Conservation (phyloP, 2,888 invertebrate genomes). For the Strigamia crassipes region DNA sequence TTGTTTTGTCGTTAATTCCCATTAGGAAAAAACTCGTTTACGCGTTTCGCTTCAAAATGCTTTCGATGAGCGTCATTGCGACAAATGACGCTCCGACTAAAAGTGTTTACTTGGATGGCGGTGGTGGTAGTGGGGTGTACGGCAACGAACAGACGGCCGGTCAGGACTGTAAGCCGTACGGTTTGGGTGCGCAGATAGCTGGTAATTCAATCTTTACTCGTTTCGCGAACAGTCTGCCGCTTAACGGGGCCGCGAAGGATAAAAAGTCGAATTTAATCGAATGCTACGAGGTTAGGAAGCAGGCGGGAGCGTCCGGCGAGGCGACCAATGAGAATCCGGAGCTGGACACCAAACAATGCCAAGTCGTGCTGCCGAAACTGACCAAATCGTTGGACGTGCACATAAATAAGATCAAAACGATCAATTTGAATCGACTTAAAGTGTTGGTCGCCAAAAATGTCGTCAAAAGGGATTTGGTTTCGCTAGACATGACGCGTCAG, state of each 20-base stretch:
- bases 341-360: neutral
- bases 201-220: neutral
- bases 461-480: neutral
- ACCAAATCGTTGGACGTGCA: neutral
- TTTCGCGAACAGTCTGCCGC: neutral
- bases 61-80: neutral
- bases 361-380: neutral
- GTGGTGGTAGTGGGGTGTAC: neutral
- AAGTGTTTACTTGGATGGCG: neutral
- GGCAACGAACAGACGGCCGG: neutral
- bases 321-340: neutral
- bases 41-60: neutral
- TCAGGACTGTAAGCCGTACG: neutral
- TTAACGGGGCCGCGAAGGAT: neutral
- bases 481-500: neutral
- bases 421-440: neutral
- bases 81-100: neutral
- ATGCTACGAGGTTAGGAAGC: neutral
- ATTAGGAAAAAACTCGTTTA: neutral
- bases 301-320: neutral
- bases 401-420: neutral
- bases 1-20: no score
- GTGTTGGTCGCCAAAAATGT: neutral
- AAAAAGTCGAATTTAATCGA: neutral
- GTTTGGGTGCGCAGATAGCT: neutral